Evolutionary conservation across 2,888 invertebrate species (phyloP).

Genomic region (Dynastes maya): DNA sequence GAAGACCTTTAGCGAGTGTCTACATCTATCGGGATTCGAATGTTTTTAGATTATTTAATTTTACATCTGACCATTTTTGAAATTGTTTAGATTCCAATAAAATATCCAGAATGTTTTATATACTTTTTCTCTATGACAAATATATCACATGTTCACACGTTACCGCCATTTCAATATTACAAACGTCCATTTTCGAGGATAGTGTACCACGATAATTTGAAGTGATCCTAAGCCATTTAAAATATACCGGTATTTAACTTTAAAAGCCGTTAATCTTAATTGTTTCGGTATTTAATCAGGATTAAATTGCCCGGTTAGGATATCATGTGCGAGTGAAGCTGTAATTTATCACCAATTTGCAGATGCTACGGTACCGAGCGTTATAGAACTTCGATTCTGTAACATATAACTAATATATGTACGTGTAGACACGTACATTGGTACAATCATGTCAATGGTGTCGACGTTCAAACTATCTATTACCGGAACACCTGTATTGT

Average conservation of each 20-base stretch:
- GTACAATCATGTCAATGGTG: not conserved
- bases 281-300: slow-evolving; percentile 53
- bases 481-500: no score
- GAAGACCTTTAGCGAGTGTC: no score
- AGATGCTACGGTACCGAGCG: slow-evolving; percentile 28
- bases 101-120: no score
- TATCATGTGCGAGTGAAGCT: slow-evolving; percentile 37
- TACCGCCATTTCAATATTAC: not conserved
- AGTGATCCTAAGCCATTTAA: slow-evolving; percentile 33
- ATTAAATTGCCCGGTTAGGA: slow-evolving; percentile 42
- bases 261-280: slow-evolving; percentile 52
- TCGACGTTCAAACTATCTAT: not conserved
- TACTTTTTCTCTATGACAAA: no score
- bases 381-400: slow-evolving; percentile 35
- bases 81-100: no score
- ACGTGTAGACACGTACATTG: no score
- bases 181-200: not conserved
- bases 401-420: slow-evolving; percentile 8
- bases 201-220: slow-evolving; percentile 18
- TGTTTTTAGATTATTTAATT: no score
- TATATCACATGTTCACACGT: no score
- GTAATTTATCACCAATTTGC: slow-evolving; percentile 46
- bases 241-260: slow-evolving; percentile 28
- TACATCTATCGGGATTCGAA: no score
- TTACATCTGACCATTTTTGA: no score